Evolutionary conservation across 92 coral and sea anemone genomes (phyloP).

Genomic region (Isaurus tuberculatus): DNA sequence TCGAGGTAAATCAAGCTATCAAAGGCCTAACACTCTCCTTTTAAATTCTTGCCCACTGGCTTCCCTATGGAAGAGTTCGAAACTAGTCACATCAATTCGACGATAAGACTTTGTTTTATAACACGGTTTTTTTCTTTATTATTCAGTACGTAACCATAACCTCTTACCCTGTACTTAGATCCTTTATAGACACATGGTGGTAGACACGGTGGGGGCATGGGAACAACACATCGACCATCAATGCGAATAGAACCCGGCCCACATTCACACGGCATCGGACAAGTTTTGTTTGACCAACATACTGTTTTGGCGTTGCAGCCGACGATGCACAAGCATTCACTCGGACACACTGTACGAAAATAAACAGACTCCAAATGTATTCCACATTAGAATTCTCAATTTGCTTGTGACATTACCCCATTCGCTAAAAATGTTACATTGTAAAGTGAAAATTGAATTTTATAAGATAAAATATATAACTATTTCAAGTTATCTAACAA

Average conservation of each 20-base stretch:
- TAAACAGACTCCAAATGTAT: background rate
- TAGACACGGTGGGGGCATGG: conserved; percentile 72
- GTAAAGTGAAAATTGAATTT: no score
- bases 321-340: conserved; percentile 51
- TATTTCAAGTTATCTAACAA: no score
- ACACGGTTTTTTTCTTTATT: background rate
- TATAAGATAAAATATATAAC: no score
- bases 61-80: no score
- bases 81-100: no score
- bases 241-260: conserved; percentile 47
- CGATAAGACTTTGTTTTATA: no score
- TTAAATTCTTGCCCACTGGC: no score
- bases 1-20: no score
- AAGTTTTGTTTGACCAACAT: conserved; percentile 55
- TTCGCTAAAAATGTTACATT: no score
- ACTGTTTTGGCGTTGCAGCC: conserved; percentile 50
- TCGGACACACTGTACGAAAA: conserved; percentile 16
- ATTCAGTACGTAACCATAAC: background rate
- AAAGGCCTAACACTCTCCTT: no score
- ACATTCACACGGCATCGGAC: conserved; percentile 71
- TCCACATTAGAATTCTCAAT: background rate
- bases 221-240: conserved; percentile 67
- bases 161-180: conserved; percentile 63
- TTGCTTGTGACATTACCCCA: no score
- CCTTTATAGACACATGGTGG: conserved; percentile 69